Evolutionary conservation across 2,888 invertebrate species (phyloP), one percentile per base, ranked within the genome.

Genomic region (Sphecodes monilicornis): DNA sequence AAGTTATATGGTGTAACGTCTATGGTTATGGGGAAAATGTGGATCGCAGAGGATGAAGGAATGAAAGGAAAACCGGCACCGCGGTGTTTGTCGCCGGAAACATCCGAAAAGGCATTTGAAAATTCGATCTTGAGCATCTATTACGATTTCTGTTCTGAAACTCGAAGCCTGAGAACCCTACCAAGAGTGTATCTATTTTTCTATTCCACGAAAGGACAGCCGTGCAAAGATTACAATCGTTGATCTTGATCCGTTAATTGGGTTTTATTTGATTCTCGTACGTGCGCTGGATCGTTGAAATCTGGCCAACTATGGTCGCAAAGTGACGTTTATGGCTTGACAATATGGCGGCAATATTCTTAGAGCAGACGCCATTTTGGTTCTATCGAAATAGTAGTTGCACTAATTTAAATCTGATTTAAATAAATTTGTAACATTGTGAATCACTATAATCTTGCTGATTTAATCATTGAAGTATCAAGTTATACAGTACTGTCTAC

Each of bases 31-130:
- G 32, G 26, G 36, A 18, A 18, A 16, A 13, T 3, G 70, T 43
- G 54, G 46, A 64, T 74, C 82, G 43, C 66, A 72, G 66, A 72
- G 32, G 70, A 66, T 39, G 26, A 64, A 50, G 74, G 68, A 68
- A 80, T 3, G 57, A 46, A 60, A 43, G 26, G 32, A 41, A 29
- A 74, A 70, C 41, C 29, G 70, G 50, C 26, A 26, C 60, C 43
- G 70, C 39, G 57, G 57, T 29, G 41, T 57, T 57, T n/a, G 32
- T 71, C 39, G n/a, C 39, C 39, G 74, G 60, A 22, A 46, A 68
- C 1, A 4, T 39, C 4, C 70, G 75, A 26, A 41, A 75, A 66
- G 46, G 43, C 46, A 8, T 76, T 26, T 8, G 5, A 43, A 43
- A 36, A 26, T 36, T 43, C 4, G 71, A 32, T 32, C 29, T 50